These are phyloP conservation scores for Calyptommatus sinebrachiatus DNA, from an alignment of 2,113 vertebrate species.

Conservation along the genomic window DNA sequence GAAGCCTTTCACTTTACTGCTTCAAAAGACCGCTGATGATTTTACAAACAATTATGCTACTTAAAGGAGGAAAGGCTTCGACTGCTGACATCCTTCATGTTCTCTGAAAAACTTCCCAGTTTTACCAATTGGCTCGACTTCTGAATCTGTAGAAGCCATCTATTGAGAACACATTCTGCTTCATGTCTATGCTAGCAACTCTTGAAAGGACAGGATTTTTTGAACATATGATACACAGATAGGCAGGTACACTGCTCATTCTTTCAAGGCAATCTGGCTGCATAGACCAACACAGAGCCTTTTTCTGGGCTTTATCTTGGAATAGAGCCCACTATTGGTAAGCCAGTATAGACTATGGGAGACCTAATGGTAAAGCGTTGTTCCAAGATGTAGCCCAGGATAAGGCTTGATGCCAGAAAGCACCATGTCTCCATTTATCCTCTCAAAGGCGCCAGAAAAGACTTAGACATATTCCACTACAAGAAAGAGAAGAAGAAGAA, in stretches of 20 bases:
- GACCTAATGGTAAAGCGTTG: too few relatives aligned
- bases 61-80: background rate
- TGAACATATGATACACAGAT: background rate
- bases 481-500: too few relatives aligned
- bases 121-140: background rate
- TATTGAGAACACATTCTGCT: background rate
- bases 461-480: too few relatives aligned
- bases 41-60: constrained; percentile 8
- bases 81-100: background rate
- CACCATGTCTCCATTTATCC: too few relatives aligned
- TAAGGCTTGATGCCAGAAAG: too few relatives aligned
- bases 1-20: background rate
- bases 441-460: too few relatives aligned
- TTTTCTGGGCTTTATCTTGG: too few relatives aligned
- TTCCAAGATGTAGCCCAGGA: too few relatives aligned
- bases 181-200: background rate
- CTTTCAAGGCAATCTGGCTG: background rate
- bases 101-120: background rate
- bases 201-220: background rate
- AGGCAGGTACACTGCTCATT: background rate
- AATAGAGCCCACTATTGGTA: too few relatives aligned
- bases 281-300: background rate
- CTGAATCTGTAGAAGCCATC: background rate
- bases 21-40: constrained; percentile 14
- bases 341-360: too few relatives aligned